phyloP scores from a whole-genome alignment of 2,888 invertebrate species.

The Patella pellucida region DNA sequence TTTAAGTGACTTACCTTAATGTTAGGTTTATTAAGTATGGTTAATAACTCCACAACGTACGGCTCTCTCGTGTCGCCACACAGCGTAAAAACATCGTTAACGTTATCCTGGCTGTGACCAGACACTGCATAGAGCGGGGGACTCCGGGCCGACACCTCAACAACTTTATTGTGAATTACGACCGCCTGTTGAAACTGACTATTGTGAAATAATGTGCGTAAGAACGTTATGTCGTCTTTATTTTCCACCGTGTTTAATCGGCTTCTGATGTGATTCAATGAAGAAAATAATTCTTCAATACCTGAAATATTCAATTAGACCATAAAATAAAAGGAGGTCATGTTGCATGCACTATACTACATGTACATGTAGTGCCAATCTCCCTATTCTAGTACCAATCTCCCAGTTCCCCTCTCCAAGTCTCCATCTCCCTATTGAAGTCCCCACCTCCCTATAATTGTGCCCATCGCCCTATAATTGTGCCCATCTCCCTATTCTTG shows the following conservation, averaged over 20 bases:
- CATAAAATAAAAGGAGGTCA: neutral
- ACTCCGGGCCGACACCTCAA: constrained; percentile 51
- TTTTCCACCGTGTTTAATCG: constrained; percentile 51
- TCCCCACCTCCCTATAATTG: too few species aligned
- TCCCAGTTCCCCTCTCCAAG: too few species aligned
- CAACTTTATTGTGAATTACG: constrained; percentile 58
- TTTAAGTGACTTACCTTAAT: constrained; percentile 46
- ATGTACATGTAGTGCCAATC: too few species aligned
- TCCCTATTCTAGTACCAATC: too few species aligned
- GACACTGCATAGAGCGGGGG: constrained; percentile 49
- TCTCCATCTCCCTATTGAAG: too few species aligned
- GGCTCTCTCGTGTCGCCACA: constrained; percentile 38
- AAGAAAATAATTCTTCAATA: constrained; percentile 45
- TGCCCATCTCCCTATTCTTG: too few species aligned
- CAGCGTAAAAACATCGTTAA: constrained; percentile 42
- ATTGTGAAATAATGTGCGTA: constrained; percentile 59
- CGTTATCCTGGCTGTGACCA: constrained; percentile 43
- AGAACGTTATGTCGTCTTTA: constrained; percentile 54
- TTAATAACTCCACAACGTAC: constrained; percentile 46
- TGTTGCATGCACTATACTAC: too few species aligned
- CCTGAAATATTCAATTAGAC: constrained; percentile 17
- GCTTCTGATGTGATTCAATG: constrained; percentile 46
- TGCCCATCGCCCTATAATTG: too few species aligned
- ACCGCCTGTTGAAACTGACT: constrained; percentile 62
- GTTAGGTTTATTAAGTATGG: constrained; percentile 49